Evolutionary conservation across 64 coral and sea anemone species (phyloP).

Genomic region (Stylophora pistillata): DNA sequence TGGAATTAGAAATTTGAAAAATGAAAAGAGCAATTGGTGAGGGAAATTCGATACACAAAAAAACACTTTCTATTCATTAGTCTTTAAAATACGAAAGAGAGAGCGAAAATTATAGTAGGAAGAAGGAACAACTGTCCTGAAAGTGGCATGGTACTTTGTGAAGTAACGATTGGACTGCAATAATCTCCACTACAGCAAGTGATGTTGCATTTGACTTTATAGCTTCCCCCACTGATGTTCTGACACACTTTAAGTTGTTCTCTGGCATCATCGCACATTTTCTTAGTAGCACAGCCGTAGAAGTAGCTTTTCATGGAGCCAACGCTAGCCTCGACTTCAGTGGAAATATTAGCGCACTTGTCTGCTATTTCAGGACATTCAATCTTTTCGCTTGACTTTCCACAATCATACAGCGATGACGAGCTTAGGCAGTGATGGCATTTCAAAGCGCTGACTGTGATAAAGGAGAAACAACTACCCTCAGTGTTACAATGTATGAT

Average conservation of each 20-base stretch:
- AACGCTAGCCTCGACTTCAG: slow-evolving; percentile 1
- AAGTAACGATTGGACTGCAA: neutral
- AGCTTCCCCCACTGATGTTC: neutral
- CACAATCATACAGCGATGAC: neutral
- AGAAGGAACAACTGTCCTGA: neutral
- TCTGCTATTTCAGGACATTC: slow-evolving; percentile 23
- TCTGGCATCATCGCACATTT: slow-evolving; percentile 25
- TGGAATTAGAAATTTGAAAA: too few relatives aligned
- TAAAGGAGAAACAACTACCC: neutral
- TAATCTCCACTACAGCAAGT: slow-evolving; percentile 11
- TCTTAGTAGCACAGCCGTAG: slow-evolving; percentile 28
- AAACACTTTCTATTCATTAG: neutral
- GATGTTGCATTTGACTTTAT: slow-evolving; percentile 5
- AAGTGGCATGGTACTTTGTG: neutral
- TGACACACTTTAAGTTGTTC: slow-evolving; percentile 12
- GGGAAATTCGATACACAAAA: neutral
- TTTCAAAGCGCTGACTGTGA: neutral
- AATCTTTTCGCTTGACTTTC: neutral
- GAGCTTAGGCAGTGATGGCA: slow-evolving; percentile 6
- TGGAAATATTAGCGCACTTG: slow-evolving; percentile 32
- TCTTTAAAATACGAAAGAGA: neutral
- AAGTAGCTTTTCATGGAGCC: slow-evolving; percentile 17
- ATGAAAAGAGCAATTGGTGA: too few relatives aligned
- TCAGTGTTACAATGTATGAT: neutral
- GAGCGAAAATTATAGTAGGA: neutral